phyloP scores from a whole-genome alignment of 2,888 invertebrate genomes.

The Cataglyphis livida region DNA sequence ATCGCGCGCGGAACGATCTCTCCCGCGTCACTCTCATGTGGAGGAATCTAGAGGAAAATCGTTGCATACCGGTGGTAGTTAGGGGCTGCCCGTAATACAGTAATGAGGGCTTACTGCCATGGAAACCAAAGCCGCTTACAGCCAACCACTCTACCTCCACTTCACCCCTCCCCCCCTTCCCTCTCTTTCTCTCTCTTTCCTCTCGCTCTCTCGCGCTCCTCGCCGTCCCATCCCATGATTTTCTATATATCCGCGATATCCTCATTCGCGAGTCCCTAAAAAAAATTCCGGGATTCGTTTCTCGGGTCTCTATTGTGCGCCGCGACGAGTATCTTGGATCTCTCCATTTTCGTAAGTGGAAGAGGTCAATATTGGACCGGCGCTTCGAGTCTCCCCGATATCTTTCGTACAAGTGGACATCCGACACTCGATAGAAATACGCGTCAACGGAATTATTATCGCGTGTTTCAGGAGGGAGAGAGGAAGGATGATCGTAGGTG shows the following conservation, averaged over 20 bases:
- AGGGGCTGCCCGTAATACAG: conserved; percentile 85
- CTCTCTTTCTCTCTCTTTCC: background rate
- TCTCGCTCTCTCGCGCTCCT: conserved; percentile 37
- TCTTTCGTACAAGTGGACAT: background rate
- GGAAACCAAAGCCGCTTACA: conserved; percentile 86
- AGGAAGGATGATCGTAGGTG: background rate
- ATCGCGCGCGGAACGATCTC: conserved; percentile 72
- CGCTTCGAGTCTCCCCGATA: background rate
- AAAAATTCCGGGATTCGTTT: conserved; percentile 67
- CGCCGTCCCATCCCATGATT: conserved; percentile 77
- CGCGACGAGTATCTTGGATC: conserved; percentile 36
- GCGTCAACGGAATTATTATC: background rate
- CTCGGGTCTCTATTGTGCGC: conserved; percentile 48
- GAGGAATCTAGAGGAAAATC: conserved; percentile 79
- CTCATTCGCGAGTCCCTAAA: conserved; percentile 73
- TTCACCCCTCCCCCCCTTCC: conserved; percentile 57
- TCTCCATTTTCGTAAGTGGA: conserved; percentile 36
- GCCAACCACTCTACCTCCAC: conserved; percentile 83
- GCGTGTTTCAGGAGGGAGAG: background rate
- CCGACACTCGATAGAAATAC: background rate
- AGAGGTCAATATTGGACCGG: conserved; percentile 17
- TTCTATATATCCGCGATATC: conserved; percentile 78
- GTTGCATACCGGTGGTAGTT: conserved; percentile 83
- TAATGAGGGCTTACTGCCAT: conserved; percentile 86
- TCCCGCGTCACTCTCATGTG: conserved; percentile 72